Conservation (phyloP, 2,888 invertebrate genomes). For the Amiota minor region DNA sequence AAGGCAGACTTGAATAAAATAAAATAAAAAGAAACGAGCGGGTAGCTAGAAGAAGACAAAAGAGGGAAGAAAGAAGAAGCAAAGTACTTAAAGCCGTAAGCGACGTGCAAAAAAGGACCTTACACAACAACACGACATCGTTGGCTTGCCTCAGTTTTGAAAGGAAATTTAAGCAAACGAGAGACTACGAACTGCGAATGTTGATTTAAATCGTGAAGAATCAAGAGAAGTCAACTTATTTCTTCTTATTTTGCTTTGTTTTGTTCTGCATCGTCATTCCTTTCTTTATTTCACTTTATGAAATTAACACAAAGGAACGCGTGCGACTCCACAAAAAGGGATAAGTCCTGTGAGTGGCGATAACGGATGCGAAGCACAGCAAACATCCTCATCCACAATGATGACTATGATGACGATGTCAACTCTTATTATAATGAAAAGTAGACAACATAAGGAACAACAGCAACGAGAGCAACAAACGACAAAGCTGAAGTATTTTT, state of each 20-base stretch:
- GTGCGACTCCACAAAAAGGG: slow-evolving; percentile 13
- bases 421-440: slow-evolving; percentile 16
- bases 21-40: slow-evolving; percentile 11
- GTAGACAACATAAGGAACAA: not conserved
- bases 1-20: slow-evolving; percentile 24
- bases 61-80: slow-evolving; percentile 20
- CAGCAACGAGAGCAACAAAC: slow-evolving; percentile 26
- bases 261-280: no score
- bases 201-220: slow-evolving; percentile 5
- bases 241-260: not conserved
- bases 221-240: slow-evolving; percentile 5
- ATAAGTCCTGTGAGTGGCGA: slow-evolving; percentile 10
- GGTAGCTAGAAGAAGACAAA: not conserved
- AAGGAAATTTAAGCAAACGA: not conserved
- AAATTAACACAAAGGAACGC: slow-evolving; percentile 28
- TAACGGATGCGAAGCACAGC: slow-evolving; percentile 7
- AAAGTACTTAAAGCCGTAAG: slow-evolving; percentile 40
- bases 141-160: not conserved
- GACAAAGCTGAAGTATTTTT: slow-evolving; percentile 40
- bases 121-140: not conserved
- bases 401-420: slow-evolving; percentile 16
- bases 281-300: slow-evolving; percentile 9
- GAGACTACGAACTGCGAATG: not conserved
- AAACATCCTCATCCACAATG: not conserved
- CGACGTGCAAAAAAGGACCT: slow-evolving; percentile 8